These are phyloP conservation scores for Babylonia areolata DNA, from an alignment of 1,140 invertebrate species.

Conservation along the genomic window DNA sequence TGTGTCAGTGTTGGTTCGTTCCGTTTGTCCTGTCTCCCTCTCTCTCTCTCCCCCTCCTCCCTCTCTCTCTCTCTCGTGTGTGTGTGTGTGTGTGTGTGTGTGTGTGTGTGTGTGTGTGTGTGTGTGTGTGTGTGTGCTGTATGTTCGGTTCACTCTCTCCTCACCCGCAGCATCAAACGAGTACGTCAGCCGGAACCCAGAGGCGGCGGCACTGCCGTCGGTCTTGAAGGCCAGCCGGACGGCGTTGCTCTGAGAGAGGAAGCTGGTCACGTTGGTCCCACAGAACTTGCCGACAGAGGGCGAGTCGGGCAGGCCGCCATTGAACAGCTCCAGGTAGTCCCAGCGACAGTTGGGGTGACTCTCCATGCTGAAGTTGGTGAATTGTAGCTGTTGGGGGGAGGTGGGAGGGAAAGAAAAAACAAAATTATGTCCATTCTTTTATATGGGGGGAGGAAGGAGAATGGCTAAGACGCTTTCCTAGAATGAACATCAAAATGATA, in stretches of 20 bases:
- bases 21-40: not conserved
- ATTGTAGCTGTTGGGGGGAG: conserved; percentile 80
- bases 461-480: too few relatives aligned
- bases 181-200: conserved; percentile 76
- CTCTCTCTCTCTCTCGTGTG: conserved; percentile 20
- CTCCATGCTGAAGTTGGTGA: conserved; percentile 96
- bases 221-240: conserved; percentile 91
- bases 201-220: conserved; percentile 86
- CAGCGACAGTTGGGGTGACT: conserved; percentile 95
- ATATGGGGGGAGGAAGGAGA: not conserved
- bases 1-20: too few relatives aligned
- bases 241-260: conserved; percentile 92
- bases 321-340: conserved; percentile 92
- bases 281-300: conserved; percentile 84
- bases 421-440: not conserved
- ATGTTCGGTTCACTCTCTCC: not conserved
- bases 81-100: too few relatives aligned
- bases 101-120: conserved; percentile 11
- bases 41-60: not conserved
- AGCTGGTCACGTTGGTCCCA: conserved; percentile 83
- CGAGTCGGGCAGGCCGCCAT: conserved; percentile 82
- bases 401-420: not conserved
- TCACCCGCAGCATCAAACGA: conserved; percentile 63
- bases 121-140: too few relatives aligned
- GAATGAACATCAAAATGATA: too few relatives aligned